Percentiles rank a stretch among this genome's conserved stretches.
These are phyloP conservation scores for Patiria pectinifera DNA, from an alignment of 53 echinoderm and acorn worm genomes.

Conservation along the genomic window DNA sequence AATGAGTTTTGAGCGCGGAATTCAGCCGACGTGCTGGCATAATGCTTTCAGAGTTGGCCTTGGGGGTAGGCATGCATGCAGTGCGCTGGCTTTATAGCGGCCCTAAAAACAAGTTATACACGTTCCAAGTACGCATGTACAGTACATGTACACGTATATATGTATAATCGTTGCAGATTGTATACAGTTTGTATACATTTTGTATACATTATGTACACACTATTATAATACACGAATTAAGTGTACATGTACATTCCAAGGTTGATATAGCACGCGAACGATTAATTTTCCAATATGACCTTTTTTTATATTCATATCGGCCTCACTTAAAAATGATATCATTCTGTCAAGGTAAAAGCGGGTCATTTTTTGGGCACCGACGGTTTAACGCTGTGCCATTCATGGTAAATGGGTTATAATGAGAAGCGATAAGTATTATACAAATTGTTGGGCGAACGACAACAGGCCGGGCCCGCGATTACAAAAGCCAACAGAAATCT, in stretches of 20 bases:
- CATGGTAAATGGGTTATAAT: neutral
- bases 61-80: neutral
- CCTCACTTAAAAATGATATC: too few relatives aligned
- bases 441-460: conserved; percentile 21
- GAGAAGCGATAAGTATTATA: neutral
- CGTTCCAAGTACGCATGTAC: neutral
- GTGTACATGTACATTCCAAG: too few relatives aligned
- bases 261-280: too few relatives aligned
- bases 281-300: too few relatives aligned
- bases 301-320: too few relatives aligned
- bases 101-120: neutral
- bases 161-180: neutral
- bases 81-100: neutral
- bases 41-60: conserved; percentile 11
- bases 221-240: neutral
- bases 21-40: conserved; percentile 13
- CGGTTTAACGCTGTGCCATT: conserved; percentile 1
- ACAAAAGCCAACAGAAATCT: neutral
- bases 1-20: conserved; percentile 3
- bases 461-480: neutral
- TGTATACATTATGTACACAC: neutral
- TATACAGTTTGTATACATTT: neutral
- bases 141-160: neutral
- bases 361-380: neutral
- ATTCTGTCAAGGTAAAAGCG: neutral